Conservation (phyloP, 2,113 vertebrate species). For the western clawed frog (Xenopus tropicalis) region UCB_Xtro_10.0 CM004443.2:44117501-44118000, state of each 20-base stretch:
- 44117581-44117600: background rate
- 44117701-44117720: too few species aligned
- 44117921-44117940: background rate
- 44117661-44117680: background rate
- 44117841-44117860: constrained; percentile 51
- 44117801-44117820: constrained; percentile 63
- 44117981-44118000: too few species aligned
- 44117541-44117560: too few species aligned
- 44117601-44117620: background rate
- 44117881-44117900: background rate
- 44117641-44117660: background rate
- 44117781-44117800: constrained; percentile 58
- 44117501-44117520: too few species aligned
- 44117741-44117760: constrained; percentile 59
- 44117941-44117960: background rate
- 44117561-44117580: background rate
- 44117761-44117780: constrained; percentile 52
- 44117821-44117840: constrained; percentile 51
- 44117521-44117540: too few species aligned
- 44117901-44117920: background rate
- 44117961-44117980: background rate
- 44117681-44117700: background rate
- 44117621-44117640: background rate
- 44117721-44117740: constrained; percentile 45
- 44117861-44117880: constrained; percentile 51